phyloP scores from a whole-genome alignment of 2,888 invertebrate species.

The Coenonympha arcania region DNA sequence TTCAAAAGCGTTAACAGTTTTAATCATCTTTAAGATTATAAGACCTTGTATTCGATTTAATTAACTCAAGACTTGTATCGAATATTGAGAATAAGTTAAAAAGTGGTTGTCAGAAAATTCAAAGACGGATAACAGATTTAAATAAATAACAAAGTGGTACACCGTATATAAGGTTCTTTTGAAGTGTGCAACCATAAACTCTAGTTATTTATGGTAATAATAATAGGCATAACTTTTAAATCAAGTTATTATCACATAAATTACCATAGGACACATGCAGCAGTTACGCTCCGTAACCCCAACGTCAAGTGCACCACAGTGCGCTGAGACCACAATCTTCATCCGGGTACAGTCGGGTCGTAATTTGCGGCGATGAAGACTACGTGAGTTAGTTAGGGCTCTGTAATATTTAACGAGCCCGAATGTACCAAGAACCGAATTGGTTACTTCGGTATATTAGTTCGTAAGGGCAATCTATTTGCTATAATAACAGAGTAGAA shows the following conservation, averaged over 20 bases:
- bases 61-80: no score
- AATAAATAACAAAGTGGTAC: no score
- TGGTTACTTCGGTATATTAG: slow-evolving; percentile 4
- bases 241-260: not conserved
- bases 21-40: no score
- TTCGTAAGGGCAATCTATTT: slow-evolving; percentile 1
- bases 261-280: not conserved
- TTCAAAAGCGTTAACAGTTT: no score
- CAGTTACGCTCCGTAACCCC: not conserved
- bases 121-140: no score
- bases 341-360: slow-evolving; percentile 8
- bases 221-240: no score
- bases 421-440: slow-evolving; percentile 6
- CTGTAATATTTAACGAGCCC: slow-evolving; percentile 13
- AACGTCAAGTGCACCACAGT: slow-evolving; percentile 2
- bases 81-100: no score
- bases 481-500: not conserved
- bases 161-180: no score
- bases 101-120: no score
- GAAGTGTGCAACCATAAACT: no score
- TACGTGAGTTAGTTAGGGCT: slow-evolving; percentile 15
- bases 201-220: no score
- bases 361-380: slow-evolving; percentile 16
- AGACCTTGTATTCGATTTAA: no score
- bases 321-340: slow-evolving; percentile 5